phyloP scores from a whole-genome alignment of 2,888 invertebrate species.

The Podotricha telesiphe region DNA sequence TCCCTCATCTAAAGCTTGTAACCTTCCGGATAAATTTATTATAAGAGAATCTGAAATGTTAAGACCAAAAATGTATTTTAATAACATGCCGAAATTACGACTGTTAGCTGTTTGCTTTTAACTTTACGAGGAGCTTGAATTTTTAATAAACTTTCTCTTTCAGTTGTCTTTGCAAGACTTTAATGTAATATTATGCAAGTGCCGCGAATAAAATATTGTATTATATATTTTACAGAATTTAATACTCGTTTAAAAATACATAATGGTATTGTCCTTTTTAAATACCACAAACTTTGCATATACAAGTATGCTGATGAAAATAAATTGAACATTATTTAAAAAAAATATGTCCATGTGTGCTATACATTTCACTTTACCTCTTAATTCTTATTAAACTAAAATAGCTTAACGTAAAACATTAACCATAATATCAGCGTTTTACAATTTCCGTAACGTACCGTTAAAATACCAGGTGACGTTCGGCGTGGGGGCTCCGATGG shows the following conservation, averaged over 20 bases:
- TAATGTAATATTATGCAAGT: constrained; percentile 9
- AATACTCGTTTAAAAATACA: neutral
- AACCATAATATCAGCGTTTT: neutral
- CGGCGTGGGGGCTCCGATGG: constrained; percentile 95
- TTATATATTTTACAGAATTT: neutral
- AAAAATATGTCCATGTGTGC: neutral
- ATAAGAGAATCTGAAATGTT: constrained; percentile 71
- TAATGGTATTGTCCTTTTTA: too few species aligned
- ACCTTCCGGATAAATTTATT: constrained; percentile 86
- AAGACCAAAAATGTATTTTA: constrained; percentile 18
- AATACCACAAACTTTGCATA: neutral
- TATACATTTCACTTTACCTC: neutral
- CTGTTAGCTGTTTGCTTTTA: constrained; percentile 32
- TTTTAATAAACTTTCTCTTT: constrained; percentile 29
- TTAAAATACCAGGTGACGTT: constrained; percentile 96
- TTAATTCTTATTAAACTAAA: neutral
- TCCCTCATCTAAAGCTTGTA: constrained; percentile 93
- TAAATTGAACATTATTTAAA: too few species aligned
- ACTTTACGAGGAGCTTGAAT: constrained; percentile 36
- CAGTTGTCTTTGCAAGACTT: neutral
- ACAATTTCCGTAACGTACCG: constrained; percentile 82
- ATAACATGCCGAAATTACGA: constrained; percentile 19
- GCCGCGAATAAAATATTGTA: neutral
- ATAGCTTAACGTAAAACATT: neutral
- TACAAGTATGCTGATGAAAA: too few species aligned